These are phyloP conservation scores for Furnarius figulus DNA, from an alignment of 2,113 vertebrate genomes.

Conservation along the genomic window DNA sequence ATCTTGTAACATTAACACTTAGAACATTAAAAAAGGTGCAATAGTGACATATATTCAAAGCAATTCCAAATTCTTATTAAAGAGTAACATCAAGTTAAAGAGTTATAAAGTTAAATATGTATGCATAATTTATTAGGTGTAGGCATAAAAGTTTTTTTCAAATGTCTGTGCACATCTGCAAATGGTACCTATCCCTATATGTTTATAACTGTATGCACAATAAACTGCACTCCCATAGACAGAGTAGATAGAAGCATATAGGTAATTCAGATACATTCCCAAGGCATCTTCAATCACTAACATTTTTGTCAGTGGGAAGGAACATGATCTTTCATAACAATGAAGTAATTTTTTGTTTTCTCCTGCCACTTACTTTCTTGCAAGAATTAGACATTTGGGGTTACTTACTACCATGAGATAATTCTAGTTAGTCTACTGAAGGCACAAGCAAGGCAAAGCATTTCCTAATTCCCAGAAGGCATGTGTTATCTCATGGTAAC, in stretches of 20 bases:
- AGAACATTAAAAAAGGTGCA: background rate
- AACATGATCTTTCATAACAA: background rate
- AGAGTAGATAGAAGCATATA: background rate
- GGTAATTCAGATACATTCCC: background rate
- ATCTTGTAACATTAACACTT: background rate
- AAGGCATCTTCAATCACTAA: background rate
- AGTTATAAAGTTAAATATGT: background rate
- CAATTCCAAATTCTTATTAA: background rate
- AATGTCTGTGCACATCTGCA: background rate
- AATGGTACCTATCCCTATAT: background rate
- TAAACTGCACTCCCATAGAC: background rate
- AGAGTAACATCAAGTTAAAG: background rate
- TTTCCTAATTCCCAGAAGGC: constrained; percentile 11
- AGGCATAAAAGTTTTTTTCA: background rate
- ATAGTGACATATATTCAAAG: background rate
- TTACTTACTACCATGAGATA: background rate
- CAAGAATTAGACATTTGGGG: background rate
- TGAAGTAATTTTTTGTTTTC: constrained; percentile 29
- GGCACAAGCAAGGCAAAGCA: background rate
- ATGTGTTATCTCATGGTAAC: background rate
- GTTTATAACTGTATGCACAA: background rate
- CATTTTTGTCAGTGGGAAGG: background rate
- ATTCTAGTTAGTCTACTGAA: background rate
- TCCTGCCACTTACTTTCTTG: background rate
- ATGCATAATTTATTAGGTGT: constrained; percentile 29